These are phyloP conservation scores for Doris montereyensis DNA, from an alignment of 2,888 invertebrate species.

Conservation along the genomic window DNA sequence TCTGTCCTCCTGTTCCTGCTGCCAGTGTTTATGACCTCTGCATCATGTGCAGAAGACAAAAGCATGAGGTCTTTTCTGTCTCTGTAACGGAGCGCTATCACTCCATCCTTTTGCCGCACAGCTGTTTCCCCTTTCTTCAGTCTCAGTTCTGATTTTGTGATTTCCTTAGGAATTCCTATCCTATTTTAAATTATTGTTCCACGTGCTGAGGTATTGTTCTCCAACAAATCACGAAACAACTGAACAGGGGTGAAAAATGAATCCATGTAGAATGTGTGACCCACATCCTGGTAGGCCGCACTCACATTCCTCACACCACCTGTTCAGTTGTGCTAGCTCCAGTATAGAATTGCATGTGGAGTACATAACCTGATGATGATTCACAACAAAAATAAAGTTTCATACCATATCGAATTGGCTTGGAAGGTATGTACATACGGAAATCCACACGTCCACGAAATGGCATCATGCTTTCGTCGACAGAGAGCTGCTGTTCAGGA, in stretches of 20 bases:
- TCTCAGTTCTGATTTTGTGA: neutral
- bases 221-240: neutral
- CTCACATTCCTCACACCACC: neutral
- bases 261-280: slow-evolving; percentile 11
- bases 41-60: neutral
- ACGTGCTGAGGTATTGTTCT: neutral
- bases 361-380: neutral
- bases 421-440: slow-evolving; percentile 10
- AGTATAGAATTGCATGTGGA: slow-evolving; percentile 4
- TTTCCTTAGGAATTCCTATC: neutral
- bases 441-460: neutral
- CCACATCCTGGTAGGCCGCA: neutral
- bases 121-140: neutral
- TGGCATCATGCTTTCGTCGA: slow-evolving; percentile 25
- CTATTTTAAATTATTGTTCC: neutral
- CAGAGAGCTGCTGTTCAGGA: neutral
- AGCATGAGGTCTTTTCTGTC: slow-evolving; percentile 7
- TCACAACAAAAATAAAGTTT: slow-evolving; percentile 26
- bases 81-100: neutral
- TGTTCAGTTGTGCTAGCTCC: neutral
- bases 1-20: neutral
- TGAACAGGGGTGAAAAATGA: neutral
- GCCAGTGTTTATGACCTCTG: neutral
- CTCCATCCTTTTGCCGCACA: neutral
- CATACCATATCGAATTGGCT: slow-evolving; percentile 16